Evolutionary conservation across 1,140 invertebrate genomes (phyloP), one percentile per base, ranked within the genome.

Genomic region (Achroia grisella): DNA sequence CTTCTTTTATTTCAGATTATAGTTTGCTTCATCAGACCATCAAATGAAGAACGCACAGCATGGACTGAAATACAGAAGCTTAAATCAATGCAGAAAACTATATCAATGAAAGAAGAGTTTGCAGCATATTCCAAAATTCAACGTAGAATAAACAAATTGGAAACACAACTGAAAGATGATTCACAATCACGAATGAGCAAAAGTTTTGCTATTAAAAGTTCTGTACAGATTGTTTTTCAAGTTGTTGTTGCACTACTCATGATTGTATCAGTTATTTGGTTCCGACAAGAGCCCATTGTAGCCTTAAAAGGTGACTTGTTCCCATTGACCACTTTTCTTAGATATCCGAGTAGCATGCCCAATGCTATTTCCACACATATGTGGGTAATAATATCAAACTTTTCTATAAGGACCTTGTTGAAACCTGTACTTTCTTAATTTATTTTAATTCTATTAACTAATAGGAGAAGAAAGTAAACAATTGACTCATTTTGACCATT

Each of bases 41-140:
- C 73, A 0, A 62, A 70, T 23, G 61, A 77, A 52, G 85, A 87
- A 48, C 62, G 69, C 13, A 44, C 40, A 4, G 23, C 72, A n/a
- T 75, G 70, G 60, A 41, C 52, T 14, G 68, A 83, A 57, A 64
- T 86, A n/a, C n/a, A 65, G 6, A 71, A 66, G 43, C 52, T 86
- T 4, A 82, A 84, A 62, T 48, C 52, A 1, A 62, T 77, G 41
- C 84, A 86, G 45, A 69, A 73, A 34, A 43, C 44, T 5, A 72
- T 86, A 39, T 87, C 86, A 4, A 86, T 86, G 58, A 86, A 80
- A 54, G 83, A 87, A 50, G 80, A 86, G 39, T 87, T 87, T 70
- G 83, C 82, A 12, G 73, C 82, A n/a, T 80, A 86, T 53, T 77
- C 82, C 0, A 86, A 84, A 52, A 28, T 87, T 12, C 86, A 87